Percentiles rank a stretch among this genome's conserved stretches.
Evolutionary conservation across 2,113 vertebrate genomes (phyloP).

Genomic region (Strix uralensis): DNA sequence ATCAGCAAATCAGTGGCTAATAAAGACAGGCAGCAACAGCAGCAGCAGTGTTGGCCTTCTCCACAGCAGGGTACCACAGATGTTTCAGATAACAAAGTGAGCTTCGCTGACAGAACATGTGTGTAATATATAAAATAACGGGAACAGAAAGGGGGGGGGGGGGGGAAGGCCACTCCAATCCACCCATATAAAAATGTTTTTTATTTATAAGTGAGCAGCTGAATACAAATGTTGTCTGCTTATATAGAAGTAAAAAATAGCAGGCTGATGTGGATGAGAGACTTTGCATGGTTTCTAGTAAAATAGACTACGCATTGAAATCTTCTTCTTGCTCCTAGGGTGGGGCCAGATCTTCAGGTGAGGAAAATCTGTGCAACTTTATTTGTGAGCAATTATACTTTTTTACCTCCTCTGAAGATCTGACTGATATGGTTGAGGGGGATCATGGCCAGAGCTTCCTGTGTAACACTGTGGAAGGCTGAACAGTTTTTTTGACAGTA

Average conservation of each 20-base stretch:
- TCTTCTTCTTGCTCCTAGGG: background rate
- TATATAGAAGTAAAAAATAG: background rate
- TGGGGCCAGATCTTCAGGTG: background rate
- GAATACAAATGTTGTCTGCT: constrained; percentile 47
- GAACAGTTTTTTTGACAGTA: background rate
- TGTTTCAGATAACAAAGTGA: constrained; percentile 71
- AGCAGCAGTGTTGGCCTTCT: constrained; percentile 60
- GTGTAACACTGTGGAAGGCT: background rate
- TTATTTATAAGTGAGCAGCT: constrained; percentile 53
- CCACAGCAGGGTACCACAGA: constrained; percentile 69
- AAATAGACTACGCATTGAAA: background rate
- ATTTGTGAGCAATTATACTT: background rate
- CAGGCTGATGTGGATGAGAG: constrained; percentile 12
- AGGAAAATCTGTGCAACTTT: background rate
- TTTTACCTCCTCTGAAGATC: background rate
- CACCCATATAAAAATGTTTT: constrained; percentile 46
- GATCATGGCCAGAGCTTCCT: background rate
- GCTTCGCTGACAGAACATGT: constrained; percentile 66
- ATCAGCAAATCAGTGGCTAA: constrained; percentile 42
- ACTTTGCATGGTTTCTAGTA: background rate
- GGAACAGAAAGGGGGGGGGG: background rate
- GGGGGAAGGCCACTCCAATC: constrained; percentile 4
- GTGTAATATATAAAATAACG: constrained; percentile 70
- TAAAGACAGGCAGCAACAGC: constrained; percentile 67
- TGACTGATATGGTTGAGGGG: background rate